Percentiles rank a stretch among this genome's conserved stretches.
Evolutionary conservation across 2,797 vertebrate genomes (phyloP).

Genomic region (Rhinogobio ventralis): DNA sequence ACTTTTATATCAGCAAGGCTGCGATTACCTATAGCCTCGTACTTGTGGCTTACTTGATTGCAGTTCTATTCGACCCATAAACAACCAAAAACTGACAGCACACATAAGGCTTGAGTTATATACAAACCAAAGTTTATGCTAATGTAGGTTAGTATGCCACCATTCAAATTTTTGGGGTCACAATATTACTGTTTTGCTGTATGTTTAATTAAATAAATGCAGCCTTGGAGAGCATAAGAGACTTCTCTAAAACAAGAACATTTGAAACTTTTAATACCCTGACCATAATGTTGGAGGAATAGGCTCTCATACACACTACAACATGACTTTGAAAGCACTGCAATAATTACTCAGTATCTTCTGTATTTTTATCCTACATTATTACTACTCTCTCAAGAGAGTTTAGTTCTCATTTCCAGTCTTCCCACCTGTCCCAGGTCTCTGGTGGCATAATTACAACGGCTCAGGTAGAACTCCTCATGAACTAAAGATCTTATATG

Average conservation of each 20-base stretch:
- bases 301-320: background rate
- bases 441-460: constrained; percentile 38
- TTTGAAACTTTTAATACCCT: background rate
- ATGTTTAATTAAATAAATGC: background rate
- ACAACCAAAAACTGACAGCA: too few relatives aligned
- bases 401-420: constrained; percentile 24
- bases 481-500: background rate
- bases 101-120: too few relatives aligned
- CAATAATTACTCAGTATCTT: background rate
- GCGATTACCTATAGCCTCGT: too few relatives aligned
- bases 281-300: background rate
- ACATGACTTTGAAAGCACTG: background rate
- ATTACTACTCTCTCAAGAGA: constrained; percentile 14
- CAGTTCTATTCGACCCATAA: too few relatives aligned
- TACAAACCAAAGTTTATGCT: too few relatives aligned
- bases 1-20: background rate
- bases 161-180: background rate
- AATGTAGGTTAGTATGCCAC: too few relatives aligned
- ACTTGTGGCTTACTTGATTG: too few relatives aligned
- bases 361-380: background rate
- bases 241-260: background rate
- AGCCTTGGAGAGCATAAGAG: background rate
- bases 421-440: constrained; percentile 11
- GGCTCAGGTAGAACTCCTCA: background rate
- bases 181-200: background rate